Evolutionary conservation across 2,113 vertebrate species (phyloP), one percentile per base, ranked within the genome.

Genomic region (Anguilla japonica): DNA sequence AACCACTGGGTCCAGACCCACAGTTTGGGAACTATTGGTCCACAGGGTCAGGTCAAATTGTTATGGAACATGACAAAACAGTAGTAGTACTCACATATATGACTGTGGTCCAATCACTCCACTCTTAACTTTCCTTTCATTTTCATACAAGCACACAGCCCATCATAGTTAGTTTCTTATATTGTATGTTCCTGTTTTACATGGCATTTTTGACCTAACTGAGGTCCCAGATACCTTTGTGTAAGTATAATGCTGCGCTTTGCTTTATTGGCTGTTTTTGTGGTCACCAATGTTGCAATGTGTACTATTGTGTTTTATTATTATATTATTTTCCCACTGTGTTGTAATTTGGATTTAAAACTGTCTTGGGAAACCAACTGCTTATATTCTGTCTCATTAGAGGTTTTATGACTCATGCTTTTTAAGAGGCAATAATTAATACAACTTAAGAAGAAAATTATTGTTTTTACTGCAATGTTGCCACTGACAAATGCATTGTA

Each of bases 261-360:
- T 67, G 60, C 22, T 67, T 67, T 67, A 67, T 26, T 67, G 60
- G 60, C 9, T 75, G 71, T 34, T 13, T 9, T 26, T 80, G 39
- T 80, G 40, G 39, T 34, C 75, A 79, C 7, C 15, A 29, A 79
- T 79, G 75, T 18, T 80, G 79, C 15, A 80, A n/a, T 71, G 22
- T 53, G 13, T 53, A 53, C 50, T 14, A 11, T 9, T 53, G 13
- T 53, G 43, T 7, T 29, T 41, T 50, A 8, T 46, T 50, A 9
- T 2, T 82, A 5, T 15, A 41, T 15, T 15, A 7, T 22, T 8
- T 63, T 7, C n/a, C 14, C 34, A 2, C 14, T 40, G 18, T 63
- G 82, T 63, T 83, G 82, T 83, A 83, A 63, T 13, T 60, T 53
- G 29, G 82, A 40, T 60, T 83, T 56, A n/a, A 83, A 83, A 83